phyloP scores from a whole-genome alignment of 2,797 vertebrate species.

The Ctenochaetus hawaiiensis region DNA sequence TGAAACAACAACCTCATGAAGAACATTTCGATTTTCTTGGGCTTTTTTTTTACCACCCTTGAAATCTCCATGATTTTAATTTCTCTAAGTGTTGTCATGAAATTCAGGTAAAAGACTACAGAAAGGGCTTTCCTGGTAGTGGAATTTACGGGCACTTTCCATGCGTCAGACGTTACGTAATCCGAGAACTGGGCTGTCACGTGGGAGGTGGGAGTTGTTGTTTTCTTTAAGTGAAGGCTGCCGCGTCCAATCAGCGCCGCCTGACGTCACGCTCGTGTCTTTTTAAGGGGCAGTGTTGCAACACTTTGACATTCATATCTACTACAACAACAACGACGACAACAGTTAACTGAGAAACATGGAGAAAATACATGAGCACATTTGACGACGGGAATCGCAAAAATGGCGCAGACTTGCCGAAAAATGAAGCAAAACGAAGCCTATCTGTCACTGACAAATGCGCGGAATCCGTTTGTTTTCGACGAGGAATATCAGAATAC shows the following conservation, averaged over 20 bases:
- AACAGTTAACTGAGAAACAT: conserved; percentile 50
- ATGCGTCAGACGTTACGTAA: conserved; percentile 57
- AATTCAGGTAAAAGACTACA: accelerated
- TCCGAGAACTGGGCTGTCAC: accelerated
- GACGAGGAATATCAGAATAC: conserved; percentile 85
- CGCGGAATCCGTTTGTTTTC: conserved; percentile 66
- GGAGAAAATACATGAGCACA: conserved; percentile 45
- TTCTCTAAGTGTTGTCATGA: accelerated
- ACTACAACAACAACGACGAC: conserved; percentile 34
- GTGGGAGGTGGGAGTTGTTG: not conserved
- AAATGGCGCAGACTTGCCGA: conserved; percentile 53
- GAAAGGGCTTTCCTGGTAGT: conserved; percentile 19
- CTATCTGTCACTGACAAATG: conserved; percentile 57
- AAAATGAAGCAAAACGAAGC: conserved; percentile 75
- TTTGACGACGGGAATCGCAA: conserved; percentile 59
- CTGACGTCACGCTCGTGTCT: conserved; percentile 28
- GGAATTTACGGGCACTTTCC: conserved; percentile 72
- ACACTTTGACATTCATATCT: conserved; percentile 32
- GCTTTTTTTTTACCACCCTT: not conserved
- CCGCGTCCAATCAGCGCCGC: conserved; percentile 45
- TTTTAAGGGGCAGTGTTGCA: conserved; percentile 23
- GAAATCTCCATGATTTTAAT: not conserved
- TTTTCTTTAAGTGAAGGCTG: conserved; percentile 23
- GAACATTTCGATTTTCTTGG: not conserved
- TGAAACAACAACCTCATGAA: not conserved